A percentile compares a stretch with the other conserved stretches of the same genome.
Conservation (phyloP, 2,888 invertebrate genomes). For the Artemia sinica region DNA sequence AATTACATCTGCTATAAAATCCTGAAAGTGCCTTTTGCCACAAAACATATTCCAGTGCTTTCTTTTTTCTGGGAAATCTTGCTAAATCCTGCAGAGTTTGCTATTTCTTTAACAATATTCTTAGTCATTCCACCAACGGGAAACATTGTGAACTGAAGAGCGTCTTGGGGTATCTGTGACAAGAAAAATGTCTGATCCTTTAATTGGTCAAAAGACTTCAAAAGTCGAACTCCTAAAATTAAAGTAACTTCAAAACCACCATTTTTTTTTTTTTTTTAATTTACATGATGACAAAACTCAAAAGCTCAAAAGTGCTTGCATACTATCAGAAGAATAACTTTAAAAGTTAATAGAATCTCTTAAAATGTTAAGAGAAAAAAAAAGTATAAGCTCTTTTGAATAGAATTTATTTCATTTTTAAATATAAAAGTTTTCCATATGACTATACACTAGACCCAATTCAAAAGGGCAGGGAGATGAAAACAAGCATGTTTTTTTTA, state of each 20-base stretch:
- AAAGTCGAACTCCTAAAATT: constrained; percentile 44
- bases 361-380: too few species aligned
- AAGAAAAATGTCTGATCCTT: constrained; percentile 96
- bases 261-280: neutral
- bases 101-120: constrained; percentile 57
- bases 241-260: neutral
- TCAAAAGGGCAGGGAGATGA: too few species aligned
- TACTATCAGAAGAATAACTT: too few species aligned
- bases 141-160: constrained; percentile 69
- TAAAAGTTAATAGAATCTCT: too few species aligned
- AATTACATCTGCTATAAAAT: constrained; percentile 69
- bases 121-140: constrained; percentile 65
- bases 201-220: constrained; percentile 49
- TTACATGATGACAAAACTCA: too few species aligned
- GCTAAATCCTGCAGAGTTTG: constrained; percentile 46
- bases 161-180: constrained; percentile 57
- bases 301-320: too few species aligned
- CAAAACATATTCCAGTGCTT: constrained; percentile 91
- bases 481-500: too few species aligned
- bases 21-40: constrained; percentile 72
- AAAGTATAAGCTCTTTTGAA: too few species aligned
- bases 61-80: constrained; percentile 55
- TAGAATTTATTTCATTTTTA: too few species aligned
- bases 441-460: too few species aligned
- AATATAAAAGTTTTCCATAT: neutral